Base-by-base conservation (phyloP, 1,140 invertebrate species). In the Aradophagus sp. region DNA sequence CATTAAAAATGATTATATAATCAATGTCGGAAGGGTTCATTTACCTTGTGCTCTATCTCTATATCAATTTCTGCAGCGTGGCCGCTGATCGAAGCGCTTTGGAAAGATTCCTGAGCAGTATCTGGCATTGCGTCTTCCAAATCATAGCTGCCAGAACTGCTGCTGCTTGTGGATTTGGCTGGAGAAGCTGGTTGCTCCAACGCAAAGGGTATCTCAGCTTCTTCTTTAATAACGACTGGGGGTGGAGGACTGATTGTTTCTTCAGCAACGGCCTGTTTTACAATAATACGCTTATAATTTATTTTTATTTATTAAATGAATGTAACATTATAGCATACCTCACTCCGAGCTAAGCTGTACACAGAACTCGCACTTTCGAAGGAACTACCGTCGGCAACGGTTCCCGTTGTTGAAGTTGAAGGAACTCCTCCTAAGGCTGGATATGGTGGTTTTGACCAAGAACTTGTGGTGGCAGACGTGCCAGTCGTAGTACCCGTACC, bases 301-400 rank as follows among this genome's bases (percentile, higher is more conserved):
- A n/a, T n/a, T n/a, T n/a, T n/a, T n/a, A n/a, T n/a, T n/a, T n/a
- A n/a, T n/a, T n/a, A n/a, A n/a, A n/a, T n/a, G n/a, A n/a, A n/a
- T n/a, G n/a, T n/a, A n/a, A n/a, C n/a, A n/a, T n/a, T 7, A 36
- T 41, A 5, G 26, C 38, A 55, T 31, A 90, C 87, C 78, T 92
- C 91, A 68, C 89, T 91, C 58, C 91, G 88, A 26, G 91, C 90
- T 17, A 92, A 87, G 65, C 90, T 91, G 80, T 93, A 93, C 29
- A 93, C 86, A 15, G 92, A 93, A 45, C 92, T 93, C 29, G 91
- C 92, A 76, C 92, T 94, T 78, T 93, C 92, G 78, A 93, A 93
- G 11, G 92, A 93, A 74, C 91, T 93, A 14, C 91, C 91, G 52
- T 91, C 91, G 61, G 91, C 89, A 1, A 86, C 86, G 31, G 86